phyloP scores from a whole-genome alignment of 2,888 invertebrate species.

The Parnassius glacialis region DNA sequence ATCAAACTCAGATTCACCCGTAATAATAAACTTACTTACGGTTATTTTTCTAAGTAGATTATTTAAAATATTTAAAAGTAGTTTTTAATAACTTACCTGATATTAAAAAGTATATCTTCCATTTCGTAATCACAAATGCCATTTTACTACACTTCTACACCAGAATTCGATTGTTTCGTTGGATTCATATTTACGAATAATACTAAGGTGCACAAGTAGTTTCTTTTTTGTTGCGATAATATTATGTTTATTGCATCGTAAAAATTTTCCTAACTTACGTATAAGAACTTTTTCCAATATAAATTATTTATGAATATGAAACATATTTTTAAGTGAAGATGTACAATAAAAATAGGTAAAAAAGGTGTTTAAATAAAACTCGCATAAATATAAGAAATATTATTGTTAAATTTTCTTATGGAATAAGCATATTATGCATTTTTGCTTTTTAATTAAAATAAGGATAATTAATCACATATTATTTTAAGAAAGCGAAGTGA shows the following conservation, averaged over 20 bases:
- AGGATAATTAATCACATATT: too few species aligned
- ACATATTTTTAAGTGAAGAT: neutral
- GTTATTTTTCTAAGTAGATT: too few species aligned
- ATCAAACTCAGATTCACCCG: too few species aligned
- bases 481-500: too few species aligned
- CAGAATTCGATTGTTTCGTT: neutral
- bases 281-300: neutral
- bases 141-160: constrained; percentile 3
- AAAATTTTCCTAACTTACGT: constrained; percentile 2
- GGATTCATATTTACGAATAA: constrained; percentile 7
- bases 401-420: too few species aligned
- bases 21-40: too few species aligned
- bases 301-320: neutral
- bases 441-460: too few species aligned
- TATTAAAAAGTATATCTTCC: constrained; percentile 12
- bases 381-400: too few species aligned
- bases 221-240: neutral
- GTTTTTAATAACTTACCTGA: constrained; percentile 6
- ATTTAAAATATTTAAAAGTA: too few species aligned
- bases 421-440: too few species aligned
- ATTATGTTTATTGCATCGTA: constrained; percentile 10
- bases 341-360: too few species aligned
- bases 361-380: too few species aligned
- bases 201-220: neutral
- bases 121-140: constrained; percentile 2